Percentiles rank a stretch among this genome's conserved stretches.
Conservation (phyloP, 1,140 invertebrate genomes). For the Achroia grisella region DNA sequence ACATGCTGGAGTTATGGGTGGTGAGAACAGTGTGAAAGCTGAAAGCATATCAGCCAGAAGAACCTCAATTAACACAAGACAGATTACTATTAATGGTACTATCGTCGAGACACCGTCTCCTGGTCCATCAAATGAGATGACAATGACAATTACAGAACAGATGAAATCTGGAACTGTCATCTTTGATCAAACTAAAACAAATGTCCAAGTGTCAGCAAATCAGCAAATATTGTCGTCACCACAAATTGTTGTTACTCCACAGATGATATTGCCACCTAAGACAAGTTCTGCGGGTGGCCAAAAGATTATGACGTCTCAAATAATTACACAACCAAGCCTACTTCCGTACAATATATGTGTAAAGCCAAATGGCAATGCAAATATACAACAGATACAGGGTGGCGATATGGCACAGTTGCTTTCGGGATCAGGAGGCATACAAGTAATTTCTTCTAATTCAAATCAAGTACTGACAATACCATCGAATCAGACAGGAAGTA, state of each 20-base stretch:
- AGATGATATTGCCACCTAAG: slow-evolving; percentile 64
- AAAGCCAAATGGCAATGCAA: slow-evolving; percentile 59
- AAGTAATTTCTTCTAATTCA: slow-evolving; percentile 68
- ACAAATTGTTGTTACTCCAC: slow-evolving; percentile 68
- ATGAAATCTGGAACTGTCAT: slow-evolving; percentile 66
- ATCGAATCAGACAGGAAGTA: slow-evolving; percentile 51
- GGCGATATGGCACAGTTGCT: slow-evolving; percentile 64
- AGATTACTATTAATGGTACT: slow-evolving; percentile 72
- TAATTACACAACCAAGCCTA: slow-evolving; percentile 61
- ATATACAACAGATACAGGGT: slow-evolving; percentile 63
- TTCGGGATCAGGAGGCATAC: slow-evolving; percentile 60
- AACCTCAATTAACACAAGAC: slow-evolving; percentile 69
- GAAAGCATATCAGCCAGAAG: slow-evolving; percentile 62
- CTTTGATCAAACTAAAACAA: slow-evolving; percentile 64
- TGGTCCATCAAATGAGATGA: slow-evolving; percentile 66
- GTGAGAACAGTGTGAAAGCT: slow-evolving; percentile 63
- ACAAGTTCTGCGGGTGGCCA: slow-evolving; percentile 55
- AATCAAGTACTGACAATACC: slow-evolving; percentile 69
- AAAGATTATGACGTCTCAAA: slow-evolving; percentile 59
- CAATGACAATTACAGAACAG: slow-evolving; percentile 67
- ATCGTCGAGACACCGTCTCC: slow-evolving; percentile 71
- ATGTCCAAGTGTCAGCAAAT: slow-evolving; percentile 57
- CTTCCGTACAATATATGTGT: slow-evolving; percentile 71
- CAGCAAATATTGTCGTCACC: slow-evolving; percentile 66
- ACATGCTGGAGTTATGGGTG: slow-evolving; percentile 60